A percentile compares a stretch with the other conserved stretches of the same genome.
phyloP scores from a whole-genome alignment of 2,797 vertebrate species.

The Gastrophryne carolinensis region DNA sequence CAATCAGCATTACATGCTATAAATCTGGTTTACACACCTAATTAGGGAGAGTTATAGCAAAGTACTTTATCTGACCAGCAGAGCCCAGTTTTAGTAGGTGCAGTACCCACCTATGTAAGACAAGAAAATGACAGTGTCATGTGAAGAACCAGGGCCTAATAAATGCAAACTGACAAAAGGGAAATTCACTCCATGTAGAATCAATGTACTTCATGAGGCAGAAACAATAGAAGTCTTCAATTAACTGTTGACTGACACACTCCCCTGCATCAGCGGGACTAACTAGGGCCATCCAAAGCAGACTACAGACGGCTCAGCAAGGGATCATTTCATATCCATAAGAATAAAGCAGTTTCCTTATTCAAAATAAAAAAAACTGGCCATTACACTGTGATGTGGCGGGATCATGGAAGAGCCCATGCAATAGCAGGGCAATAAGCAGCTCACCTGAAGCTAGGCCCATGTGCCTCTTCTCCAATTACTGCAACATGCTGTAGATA shows the following conservation, averaged over 20 bases:
- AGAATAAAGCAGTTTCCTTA: no score
- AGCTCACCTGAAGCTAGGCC: no score
- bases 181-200: background rate
- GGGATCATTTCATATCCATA: no score
- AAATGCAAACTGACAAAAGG: background rate
- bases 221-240: background rate
- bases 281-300: background rate
- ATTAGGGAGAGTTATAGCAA: background rate
- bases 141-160: background rate
- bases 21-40: constrained; percentile 14
- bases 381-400: no score
- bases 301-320: no score
- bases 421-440: no score
- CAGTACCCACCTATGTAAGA: background rate
- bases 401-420: no score
- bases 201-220: background rate
- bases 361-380: no score
- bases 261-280: background rate
- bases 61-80: background rate
- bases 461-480: no score
- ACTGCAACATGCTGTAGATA: no score
- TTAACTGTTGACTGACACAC: background rate
- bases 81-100: background rate
- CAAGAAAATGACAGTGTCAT: background rate
- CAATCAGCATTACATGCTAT: constrained; percentile 1